These are phyloP conservation scores for Eudasyphora cyanicolor DNA, from an alignment of 2,888 invertebrate genomes.

Conservation along the genomic window DNA sequence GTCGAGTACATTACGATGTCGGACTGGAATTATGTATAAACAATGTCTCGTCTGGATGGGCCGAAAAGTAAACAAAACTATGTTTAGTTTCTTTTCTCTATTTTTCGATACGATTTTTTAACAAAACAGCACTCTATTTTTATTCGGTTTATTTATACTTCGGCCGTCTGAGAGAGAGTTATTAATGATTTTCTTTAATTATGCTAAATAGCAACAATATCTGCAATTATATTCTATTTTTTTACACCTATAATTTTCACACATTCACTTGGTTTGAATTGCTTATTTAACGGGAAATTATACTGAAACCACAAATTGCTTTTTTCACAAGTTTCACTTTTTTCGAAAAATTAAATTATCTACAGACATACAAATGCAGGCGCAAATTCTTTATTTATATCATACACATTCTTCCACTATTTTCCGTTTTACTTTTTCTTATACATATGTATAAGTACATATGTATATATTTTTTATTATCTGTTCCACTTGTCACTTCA, in stretches of 20 bases:
- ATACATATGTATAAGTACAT: too few species aligned
- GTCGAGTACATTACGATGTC: background rate
- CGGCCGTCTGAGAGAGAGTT: background rate
- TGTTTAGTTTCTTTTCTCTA: background rate
- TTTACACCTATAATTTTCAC: background rate
- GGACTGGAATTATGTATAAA: slow-evolving; percentile 9
- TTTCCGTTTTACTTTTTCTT: slow-evolving; percentile 8
- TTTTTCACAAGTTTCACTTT: background rate
- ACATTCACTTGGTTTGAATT: background rate
- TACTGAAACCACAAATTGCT: background rate
- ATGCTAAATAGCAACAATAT: background rate
- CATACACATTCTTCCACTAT: background rate
- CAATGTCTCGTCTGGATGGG: slow-evolving; percentile 13
- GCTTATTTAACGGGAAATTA: background rate
- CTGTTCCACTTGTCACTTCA: slow-evolving; percentile 39
- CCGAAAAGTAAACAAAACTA: slow-evolving; percentile 22
- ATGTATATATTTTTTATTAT: slow-evolving; percentile 22
- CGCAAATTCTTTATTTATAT: background rate
- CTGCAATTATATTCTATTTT: too few species aligned
- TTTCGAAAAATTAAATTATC: background rate
- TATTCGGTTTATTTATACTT: slow-evolving; percentile 10
- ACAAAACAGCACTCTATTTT: background rate
- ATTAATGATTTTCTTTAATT: background rate
- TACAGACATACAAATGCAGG: background rate
- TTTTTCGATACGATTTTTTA: background rate